Evolutionary conservation across 2,797 vertebrate species (phyloP), one percentile per base, ranked within the genome.

Genomic region (Mus caroli): DNA sequence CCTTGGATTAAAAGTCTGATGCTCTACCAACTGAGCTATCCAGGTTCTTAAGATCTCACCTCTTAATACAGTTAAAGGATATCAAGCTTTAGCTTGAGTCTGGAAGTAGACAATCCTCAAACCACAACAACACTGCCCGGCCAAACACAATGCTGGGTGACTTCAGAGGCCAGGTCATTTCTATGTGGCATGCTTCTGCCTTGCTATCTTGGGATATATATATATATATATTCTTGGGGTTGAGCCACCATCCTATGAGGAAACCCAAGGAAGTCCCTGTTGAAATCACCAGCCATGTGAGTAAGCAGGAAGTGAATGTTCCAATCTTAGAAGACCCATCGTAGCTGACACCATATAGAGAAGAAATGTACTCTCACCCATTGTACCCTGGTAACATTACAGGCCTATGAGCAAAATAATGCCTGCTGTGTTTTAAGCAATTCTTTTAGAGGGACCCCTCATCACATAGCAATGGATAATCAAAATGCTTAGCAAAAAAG

Each of bases 101-200:
- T 31, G 7, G 20, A 2, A 20, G 4, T 20, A 3, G 73, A 73
- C 31, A 46, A 31, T 17, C 24, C 79, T 85, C 17, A 54, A 31
- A 86, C 9, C 62, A 92, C 43, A 85, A 34, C 6, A 58, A 34
- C 4, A 60, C 2, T 28, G 17, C 13, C 79, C 52, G 77, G 40
- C n/a, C 17, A 88, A 95, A 62, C 83, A 26, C 34, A 12, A 78
- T 95, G 26, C n/a, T 34, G 60, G 71, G 28, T 92, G 64, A 93
- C 26, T 56, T 78, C 85, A 60, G 62, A 64, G 76, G 13, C 26
- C 56, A 62, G 15, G 4, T 88, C 43, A 34, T 86, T 14, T 13
- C 43, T 67, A 14, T 15, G 43, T 50, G 50, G 64, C 22, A 37
- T 37, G 22, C 37, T 60, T 93, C 58, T 92, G 19, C 64, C n/a